A percentile compares a stretch with the other conserved stretches of the same genome.
These are phyloP conservation scores for Myrmophylax atrothorax DNA, from an alignment of 2,113 vertebrate genomes.

Conservation along the genomic window DNA sequence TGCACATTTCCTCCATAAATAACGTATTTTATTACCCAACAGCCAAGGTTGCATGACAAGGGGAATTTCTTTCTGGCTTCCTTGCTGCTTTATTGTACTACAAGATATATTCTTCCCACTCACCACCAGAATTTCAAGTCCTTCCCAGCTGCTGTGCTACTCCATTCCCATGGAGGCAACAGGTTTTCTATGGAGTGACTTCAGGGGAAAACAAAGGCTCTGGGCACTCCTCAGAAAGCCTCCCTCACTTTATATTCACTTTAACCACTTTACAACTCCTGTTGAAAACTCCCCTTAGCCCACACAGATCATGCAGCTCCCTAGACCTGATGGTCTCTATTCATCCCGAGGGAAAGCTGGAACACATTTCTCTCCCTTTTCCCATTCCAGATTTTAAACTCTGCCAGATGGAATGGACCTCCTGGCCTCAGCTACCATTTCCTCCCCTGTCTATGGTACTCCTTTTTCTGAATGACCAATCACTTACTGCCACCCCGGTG, in stretches of 20 bases:
- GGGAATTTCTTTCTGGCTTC: not conserved
- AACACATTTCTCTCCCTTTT: not conserved
- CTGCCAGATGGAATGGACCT: not conserved
- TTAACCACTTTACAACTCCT: not conserved
- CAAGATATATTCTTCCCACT: not conserved
- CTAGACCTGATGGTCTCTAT: not conserved
- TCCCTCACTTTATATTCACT: not conserved
- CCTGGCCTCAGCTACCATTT: not conserved
- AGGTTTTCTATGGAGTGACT: not conserved
- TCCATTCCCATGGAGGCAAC: not conserved
- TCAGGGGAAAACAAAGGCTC: not conserved
- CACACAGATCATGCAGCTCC: fast-evolving
- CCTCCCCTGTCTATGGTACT: fast-evolving
- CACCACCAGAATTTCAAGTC: not conserved
- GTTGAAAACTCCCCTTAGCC: not conserved
- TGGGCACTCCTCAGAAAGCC: not conserved
- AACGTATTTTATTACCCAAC: not conserved
- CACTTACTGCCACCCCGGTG: not conserved
- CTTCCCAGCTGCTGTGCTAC: not conserved
- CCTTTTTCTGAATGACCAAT: fast-evolving
- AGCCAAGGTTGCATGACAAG: not conserved
- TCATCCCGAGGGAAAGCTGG: fast-evolving
- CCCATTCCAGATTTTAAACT: not conserved
- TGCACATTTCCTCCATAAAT: not conserved
- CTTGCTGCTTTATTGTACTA: not conserved